Evolutionary conservation across 2,888 invertebrate genomes (phyloP), one percentile per base, ranked within the genome.

Genomic region (Charanyca ferruginea): DNA sequence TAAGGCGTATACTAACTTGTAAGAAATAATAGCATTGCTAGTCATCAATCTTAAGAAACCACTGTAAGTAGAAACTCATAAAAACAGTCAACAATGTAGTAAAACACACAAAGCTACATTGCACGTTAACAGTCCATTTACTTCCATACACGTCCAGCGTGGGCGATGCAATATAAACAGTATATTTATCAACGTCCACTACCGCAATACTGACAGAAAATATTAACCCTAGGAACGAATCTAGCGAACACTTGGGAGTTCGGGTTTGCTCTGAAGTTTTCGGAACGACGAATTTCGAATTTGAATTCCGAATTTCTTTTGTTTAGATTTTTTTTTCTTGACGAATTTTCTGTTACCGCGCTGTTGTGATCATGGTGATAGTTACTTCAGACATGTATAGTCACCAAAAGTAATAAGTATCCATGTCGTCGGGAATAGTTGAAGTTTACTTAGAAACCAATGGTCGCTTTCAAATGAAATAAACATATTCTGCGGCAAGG

Each of bases 101-200:
- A n/a, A 51, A 73, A 41, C 45, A 60, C 41, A 61, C 22, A 20
- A 22, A 35, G 48, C 48, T 42, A 25, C 9, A 16, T n/a, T 22
- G 23, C 20, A 73, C 6, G 32, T 68, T 41, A 25, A 47, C 51
- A 42, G 32, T 57, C 18, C 35, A 42, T 28, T 72, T 28, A 66
- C 6, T 13, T 72, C 42, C 28, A 49, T 18, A 38, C 18, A 66
- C 22, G 9, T 35, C 16, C 35, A 42, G 25, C 25, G 73, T 68
- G 66, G 73, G 66, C 35, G 73, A 48, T 35, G 52, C 41, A 68
- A 68, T 68, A 68, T 25, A 16, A 47, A 35, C 41, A 35, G 52
- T 51, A 42, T 20, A 68, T 68, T 68, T 68, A 66, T 68, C 68
- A 73, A 73, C 18, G 66, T 68, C 73, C 35, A 48, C 32, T 25